Conservation (phyloP, 2,113 vertebrate species). For the Gopherus evgoodei region DNA sequence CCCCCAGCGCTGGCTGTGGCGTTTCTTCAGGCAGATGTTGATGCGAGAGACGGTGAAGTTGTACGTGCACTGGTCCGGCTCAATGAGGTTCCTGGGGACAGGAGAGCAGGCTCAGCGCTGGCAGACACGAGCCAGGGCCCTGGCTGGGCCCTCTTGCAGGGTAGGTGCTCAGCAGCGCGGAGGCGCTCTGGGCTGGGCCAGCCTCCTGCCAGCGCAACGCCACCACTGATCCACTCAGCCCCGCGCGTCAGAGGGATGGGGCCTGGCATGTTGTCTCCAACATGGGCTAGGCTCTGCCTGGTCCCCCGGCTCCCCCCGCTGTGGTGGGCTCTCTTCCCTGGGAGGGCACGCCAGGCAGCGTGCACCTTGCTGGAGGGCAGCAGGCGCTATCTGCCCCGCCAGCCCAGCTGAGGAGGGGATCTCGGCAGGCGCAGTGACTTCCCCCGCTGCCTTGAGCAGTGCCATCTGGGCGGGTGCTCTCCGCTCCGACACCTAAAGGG, state of each 20-base stretch:
- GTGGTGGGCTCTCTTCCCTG: too few species aligned
- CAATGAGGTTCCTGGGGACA: conserved; percentile 91
- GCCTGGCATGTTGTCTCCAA: too few species aligned
- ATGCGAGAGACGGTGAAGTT: conserved; percentile 92
- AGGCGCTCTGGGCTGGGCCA: background rate
- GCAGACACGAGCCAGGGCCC: background rate
- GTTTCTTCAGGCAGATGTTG: conserved; percentile 93
- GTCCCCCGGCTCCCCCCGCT: too few species aligned
- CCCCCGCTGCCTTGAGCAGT: too few species aligned
- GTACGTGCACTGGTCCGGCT: conserved; percentile 92
- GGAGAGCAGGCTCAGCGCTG: background rate
- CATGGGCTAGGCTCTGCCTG: too few species aligned
- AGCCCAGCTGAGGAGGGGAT: background rate
- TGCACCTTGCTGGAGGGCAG: background rate
- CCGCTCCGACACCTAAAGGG: background rate
- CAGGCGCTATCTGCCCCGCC: too few species aligned
- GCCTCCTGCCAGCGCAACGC: background rate
- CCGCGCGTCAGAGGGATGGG: too few species aligned
- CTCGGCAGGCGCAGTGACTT: too few species aligned
- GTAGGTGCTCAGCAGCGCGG: background rate
- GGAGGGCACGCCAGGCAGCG: background rate
- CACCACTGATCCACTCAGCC: too few species aligned
- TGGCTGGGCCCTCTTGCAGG: background rate
- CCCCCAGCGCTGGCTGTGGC: conserved; percentile 97
- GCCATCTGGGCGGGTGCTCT: too few species aligned